phyloP scores from a whole-genome alignment of 2,797 vertebrate genomes.

The Notoglanidium macrostoma region DNA sequence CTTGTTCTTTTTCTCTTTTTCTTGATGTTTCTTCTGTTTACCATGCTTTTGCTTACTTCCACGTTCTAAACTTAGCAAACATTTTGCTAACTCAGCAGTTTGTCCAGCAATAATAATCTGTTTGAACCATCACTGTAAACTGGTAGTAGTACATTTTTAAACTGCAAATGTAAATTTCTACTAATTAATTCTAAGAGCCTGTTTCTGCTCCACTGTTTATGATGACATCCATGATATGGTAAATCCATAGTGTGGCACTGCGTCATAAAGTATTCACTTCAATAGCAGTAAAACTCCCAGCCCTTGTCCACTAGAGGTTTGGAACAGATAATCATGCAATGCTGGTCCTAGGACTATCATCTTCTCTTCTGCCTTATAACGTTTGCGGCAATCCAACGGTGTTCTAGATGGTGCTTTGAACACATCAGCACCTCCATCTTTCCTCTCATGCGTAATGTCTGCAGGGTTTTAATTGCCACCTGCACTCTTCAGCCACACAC shows the following conservation, averaged over 20 bases:
- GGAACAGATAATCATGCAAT: neutral
- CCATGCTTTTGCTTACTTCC: neutral
- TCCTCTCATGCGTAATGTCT: conserved; percentile 38
- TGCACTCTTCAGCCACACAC: conserved; percentile 41
- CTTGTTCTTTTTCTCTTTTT: neutral
- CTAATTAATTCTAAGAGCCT: neutral
- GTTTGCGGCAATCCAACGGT: neutral
- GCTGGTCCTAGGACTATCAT: neutral
- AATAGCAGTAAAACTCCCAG: neutral
- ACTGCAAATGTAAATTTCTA: neutral
- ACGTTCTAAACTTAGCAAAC: neutral
- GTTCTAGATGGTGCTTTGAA: neutral
- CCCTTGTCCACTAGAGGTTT: neutral
- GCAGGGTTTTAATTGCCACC: conserved; percentile 55
- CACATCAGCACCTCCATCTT: conserved; percentile 10
- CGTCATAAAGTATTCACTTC: neutral
- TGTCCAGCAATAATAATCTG: neutral
- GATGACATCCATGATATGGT: neutral
- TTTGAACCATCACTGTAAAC: neutral
- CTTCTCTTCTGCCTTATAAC: neutral
- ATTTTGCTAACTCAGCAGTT: neutral
- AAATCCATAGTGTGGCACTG: neutral
- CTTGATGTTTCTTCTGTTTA: neutral
- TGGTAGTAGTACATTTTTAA: neutral
- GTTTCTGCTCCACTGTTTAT: neutral